These are phyloP conservation scores for Phylloscopus trochilus DNA, from an alignment of 2,113 vertebrate species.

Conservation along the genomic window DNA sequence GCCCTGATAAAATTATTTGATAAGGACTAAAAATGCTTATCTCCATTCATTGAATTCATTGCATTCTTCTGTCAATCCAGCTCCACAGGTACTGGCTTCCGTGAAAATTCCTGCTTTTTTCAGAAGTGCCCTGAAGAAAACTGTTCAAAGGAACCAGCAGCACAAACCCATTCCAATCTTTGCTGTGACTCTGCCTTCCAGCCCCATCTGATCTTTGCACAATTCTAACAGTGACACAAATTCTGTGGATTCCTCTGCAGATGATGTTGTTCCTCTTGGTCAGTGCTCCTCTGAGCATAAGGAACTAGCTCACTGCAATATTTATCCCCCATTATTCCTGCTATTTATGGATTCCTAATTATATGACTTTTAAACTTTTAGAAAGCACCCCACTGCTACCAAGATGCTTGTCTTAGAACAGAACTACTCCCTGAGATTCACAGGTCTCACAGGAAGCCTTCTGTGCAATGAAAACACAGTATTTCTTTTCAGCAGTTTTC, in stretches of 20 bases:
- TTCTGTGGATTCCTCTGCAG: not conserved
- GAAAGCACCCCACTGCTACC: not conserved
- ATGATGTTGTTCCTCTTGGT: not conserved
- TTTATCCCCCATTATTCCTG: not conserved
- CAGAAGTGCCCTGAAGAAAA: slow-evolving; percentile 50
- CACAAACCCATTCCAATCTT: not conserved
- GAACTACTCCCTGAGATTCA: not conserved
- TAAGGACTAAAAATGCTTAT: slow-evolving; percentile 37
- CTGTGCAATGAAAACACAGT: not conserved
- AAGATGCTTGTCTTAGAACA: not conserved
- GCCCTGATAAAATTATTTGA: slow-evolving; percentile 49
- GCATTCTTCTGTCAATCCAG: slow-evolving; percentile 35
- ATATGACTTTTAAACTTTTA: not conserved
- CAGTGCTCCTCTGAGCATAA: not conserved
- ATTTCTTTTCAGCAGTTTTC: not conserved
- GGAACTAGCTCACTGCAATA: not conserved
- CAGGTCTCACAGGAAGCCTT: rapidly evolving
- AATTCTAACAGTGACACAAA: not conserved
- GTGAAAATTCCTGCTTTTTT: slow-evolving; percentile 42
- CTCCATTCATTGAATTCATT: slow-evolving; percentile 35
- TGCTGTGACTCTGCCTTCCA: not conserved
- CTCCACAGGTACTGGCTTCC: not conserved
- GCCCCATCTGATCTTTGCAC: not conserved
- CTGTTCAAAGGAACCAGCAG: slow-evolving; percentile 13
- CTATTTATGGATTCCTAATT: not conserved